A percentile compares a stretch with the other conserved stretches of the same genome.
Evolutionary conservation across 2,113 vertebrate genomes (phyloP).

Genomic region (Raphicerus campestris): DNA sequence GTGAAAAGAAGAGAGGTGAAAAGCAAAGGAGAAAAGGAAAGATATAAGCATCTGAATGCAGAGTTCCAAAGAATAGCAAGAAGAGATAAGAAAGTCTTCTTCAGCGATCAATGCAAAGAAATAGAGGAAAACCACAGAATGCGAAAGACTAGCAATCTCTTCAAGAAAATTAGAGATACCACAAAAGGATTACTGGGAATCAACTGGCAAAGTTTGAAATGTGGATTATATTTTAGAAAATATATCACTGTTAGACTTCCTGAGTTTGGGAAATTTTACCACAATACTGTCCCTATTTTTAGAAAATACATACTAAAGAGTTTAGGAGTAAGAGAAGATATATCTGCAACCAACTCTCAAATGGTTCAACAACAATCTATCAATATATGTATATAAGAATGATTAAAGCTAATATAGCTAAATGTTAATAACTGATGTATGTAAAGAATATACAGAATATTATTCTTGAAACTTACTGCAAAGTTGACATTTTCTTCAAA

Average conservation of each 20-base stretch:
- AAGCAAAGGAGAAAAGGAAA: too few relatives aligned
- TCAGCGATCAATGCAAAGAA: too few relatives aligned
- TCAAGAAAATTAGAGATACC: neutral
- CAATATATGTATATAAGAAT: neutral
- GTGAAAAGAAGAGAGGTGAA: too few relatives aligned
- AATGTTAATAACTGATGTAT: neutral
- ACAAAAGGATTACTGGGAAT: neutral
- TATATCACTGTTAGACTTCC: neutral
- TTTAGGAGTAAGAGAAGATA: neutral
- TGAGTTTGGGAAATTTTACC: neutral
- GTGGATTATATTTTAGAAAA: neutral
- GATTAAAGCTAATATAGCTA: neutral
- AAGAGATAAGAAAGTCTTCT: too few relatives aligned
- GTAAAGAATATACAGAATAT: neutral
- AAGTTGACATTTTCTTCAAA: neutral
- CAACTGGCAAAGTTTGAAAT: neutral
- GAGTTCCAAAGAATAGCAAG: too few relatives aligned
- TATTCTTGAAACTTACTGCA: neutral
- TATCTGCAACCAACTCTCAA: neutral
- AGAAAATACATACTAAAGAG: neutral
- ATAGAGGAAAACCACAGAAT: too few relatives aligned
- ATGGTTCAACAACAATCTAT: neutral
- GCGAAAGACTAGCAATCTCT: too few relatives aligned
- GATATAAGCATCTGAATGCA: too few relatives aligned
- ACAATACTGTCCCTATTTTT: neutral